Evolutionary conservation across 92 coral and sea anemone species (phyloP), one percentile per base, ranked within the genome.

Genomic region (Epizoanthus stellaris): DNA sequence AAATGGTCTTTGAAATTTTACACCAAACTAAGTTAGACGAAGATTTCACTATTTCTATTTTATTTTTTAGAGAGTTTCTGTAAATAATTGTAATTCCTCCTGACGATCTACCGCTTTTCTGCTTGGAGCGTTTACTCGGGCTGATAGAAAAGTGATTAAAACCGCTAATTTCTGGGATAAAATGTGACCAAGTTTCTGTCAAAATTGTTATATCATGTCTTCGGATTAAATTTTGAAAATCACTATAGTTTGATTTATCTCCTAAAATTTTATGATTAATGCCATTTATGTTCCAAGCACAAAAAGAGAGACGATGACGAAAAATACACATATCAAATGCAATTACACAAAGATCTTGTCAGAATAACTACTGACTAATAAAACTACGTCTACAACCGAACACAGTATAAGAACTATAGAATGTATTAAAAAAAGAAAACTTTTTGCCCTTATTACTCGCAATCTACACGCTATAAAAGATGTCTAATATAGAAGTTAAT

Each of bases 201-300:
- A 82, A 76, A 71, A 83, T 70, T 49, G 66, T 40, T 36, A 83
- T n/a, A 72, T 83, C 87, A 52, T 59, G 66, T 57, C 45, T 82
- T 39, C 39, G 45, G 52, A 69, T 69, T 30, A 68, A 25, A 45
- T 69, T 70, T 21, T 1, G 11, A 71, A 83, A 83, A 58, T 83
- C 87, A 38, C 23, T 71, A 52, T 71, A 71, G 5, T 72, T 73
- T 10, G 87, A 71, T 73, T 84, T 84, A 40, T 84, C 63, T 11
- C 87, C 87, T 17, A 84, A 67, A 8, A 60, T 21, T 16, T 64
- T 73, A 36, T 84, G 59, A n/a, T 25, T 30, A 14, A 84, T 76
- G 56, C 87, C 87, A 60, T 84, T 62, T 76, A 84, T 84, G 42
- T 84, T 84, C 81, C 87, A 84, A 38, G 81, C 30, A 56, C 87